phyloP scores from a whole-genome alignment of 1,140 invertebrate genomes.

The Drosophila asahinai region DNA sequence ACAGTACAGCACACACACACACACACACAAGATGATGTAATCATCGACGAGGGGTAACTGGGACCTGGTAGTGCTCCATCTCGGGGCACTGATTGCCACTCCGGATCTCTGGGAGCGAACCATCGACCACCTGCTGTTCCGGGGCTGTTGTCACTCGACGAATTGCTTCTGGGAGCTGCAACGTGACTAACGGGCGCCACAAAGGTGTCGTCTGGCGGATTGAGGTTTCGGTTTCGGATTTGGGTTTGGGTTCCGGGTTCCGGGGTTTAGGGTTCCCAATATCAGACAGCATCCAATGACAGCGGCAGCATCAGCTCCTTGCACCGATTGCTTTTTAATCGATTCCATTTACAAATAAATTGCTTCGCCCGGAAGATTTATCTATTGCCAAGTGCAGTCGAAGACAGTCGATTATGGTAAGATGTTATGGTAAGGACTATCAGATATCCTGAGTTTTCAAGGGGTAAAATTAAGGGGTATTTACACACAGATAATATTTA shows the following conservation, averaged over 20 bases:
- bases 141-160: conserved; percentile 69
- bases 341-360: conserved; percentile 85
- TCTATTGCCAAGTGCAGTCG: conserved; percentile 51
- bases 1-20: conserved; percentile 7
- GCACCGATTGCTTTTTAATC: conserved; percentile 85
- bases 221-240: conserved; percentile 5
- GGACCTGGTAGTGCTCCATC: conserved; percentile 18
- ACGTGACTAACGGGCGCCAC: conserved; percentile 74
- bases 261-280: conserved; percentile 3
- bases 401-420: background rate
- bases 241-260: background rate
- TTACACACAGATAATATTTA: background rate
- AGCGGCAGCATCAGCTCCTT: conserved; percentile 32
- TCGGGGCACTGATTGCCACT: conserved; percentile 64
- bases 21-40: conserved; percentile 79
- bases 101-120: conserved; percentile 1
- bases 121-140: conserved; percentile 30
- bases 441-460: background rate
- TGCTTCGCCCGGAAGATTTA: conserved; percentile 77
- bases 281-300: conserved; percentile 45
- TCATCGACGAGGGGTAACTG: conserved; percentile 60
- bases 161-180: conserved; percentile 76
- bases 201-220: conserved; percentile 77
- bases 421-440: background rate
- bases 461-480: background rate